Evolutionary conservation across 2,113 vertebrate species (phyloP).

Genomic region (Myotis lucifugus): DNA sequence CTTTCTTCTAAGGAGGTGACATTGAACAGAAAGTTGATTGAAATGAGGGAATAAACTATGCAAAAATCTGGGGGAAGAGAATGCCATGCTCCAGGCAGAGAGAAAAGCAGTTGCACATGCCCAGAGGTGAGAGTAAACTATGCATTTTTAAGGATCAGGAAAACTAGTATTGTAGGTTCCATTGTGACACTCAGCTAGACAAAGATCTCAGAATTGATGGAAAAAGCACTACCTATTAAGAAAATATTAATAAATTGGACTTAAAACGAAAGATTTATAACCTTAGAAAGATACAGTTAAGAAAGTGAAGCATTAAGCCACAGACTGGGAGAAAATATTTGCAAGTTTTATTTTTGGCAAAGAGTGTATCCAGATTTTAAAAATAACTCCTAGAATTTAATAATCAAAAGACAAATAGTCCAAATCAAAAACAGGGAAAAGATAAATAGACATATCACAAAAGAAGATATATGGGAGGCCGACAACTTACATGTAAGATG

Average conservation of each 20-base stretch:
- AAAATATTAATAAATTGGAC: neutral
- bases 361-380: neutral
- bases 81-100: neutral
- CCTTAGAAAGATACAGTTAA: neutral
- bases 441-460: neutral
- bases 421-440: neutral
- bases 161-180: neutral
- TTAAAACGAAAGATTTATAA: conserved; percentile 27
- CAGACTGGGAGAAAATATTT: neutral
- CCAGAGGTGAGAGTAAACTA: neutral
- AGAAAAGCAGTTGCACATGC: neutral
- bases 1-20: neutral
- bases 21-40: neutral
- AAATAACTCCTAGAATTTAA: neutral
- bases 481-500: neutral
- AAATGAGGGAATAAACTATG: neutral
- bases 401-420: neutral
- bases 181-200: neutral
- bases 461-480: neutral
- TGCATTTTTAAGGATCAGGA: neutral
- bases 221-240: neutral
- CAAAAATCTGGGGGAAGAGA: neutral
- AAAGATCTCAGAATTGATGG: neutral
- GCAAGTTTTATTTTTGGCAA: neutral
- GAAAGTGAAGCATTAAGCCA: neutral